Evolutionary conservation across 37 sponge, comb jelly and placozoan genomes (phyloP).

Genomic region (Amphimedon queenslandica): DNA sequence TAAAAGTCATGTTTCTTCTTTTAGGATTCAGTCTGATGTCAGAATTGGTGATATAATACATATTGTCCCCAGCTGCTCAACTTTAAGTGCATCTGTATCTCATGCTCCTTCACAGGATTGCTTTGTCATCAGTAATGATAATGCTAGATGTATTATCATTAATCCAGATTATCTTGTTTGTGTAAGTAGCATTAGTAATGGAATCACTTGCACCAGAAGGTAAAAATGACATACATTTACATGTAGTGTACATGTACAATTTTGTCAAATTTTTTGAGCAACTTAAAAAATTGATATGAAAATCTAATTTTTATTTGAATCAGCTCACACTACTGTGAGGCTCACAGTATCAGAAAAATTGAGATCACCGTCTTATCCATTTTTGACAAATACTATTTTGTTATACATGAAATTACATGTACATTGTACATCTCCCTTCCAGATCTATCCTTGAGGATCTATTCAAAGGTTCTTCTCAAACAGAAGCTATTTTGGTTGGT

Average conservation of each 20-base stretch:
- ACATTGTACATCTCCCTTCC: no score
- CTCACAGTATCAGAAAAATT: no score
- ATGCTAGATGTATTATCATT: conserved; percentile 48
- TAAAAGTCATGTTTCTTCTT: neutral
- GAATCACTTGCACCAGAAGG: conserved; percentile 60
- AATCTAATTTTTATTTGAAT: no score
- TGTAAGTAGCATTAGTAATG: conserved; percentile 52
- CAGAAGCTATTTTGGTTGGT: conserved; percentile 59
- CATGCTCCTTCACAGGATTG: conserved; percentile 6
- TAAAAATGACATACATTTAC: no score
- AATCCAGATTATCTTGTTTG: conserved; percentile 66
- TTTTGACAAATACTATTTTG: no score
- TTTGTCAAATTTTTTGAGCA: no score
- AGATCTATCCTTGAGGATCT: conserved; percentile 64
- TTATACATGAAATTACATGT: no score
- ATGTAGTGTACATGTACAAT: no score
- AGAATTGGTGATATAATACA: conserved; percentile 50
- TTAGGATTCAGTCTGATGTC: conserved; percentile 29
- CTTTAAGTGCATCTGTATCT: neutral
- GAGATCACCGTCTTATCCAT: no score
- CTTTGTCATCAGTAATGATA: conserved; percentile 20
- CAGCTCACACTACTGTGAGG: no score
- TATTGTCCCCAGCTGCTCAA: conserved; percentile 8
- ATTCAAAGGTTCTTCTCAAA: conserved; percentile 37
- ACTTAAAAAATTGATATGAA: no score